Evolutionary conservation across 2,113 vertebrate genomes (phyloP).

Genomic region (Colistium nudipinnis): DNA sequence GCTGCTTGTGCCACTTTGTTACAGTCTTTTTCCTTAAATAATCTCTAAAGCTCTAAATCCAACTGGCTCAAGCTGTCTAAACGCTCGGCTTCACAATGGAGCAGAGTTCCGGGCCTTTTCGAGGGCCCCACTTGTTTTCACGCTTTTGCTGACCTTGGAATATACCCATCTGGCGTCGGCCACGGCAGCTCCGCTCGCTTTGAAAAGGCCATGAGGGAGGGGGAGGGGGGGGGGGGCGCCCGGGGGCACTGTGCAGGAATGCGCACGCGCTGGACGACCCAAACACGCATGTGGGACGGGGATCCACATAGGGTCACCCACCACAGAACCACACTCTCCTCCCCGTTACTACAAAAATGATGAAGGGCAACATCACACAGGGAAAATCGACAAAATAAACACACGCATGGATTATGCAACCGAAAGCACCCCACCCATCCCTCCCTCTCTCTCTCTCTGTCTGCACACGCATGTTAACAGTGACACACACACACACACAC

Average conservation of each 20-base stretch:
- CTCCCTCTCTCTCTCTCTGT: conserved; percentile 35
- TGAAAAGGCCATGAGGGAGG: conserved; percentile 50
- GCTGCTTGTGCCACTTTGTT: conserved; percentile 66
- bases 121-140: conserved; percentile 74
- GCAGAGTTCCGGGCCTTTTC: conserved; percentile 75
- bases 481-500: conserved; percentile 1
- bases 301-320: too few species aligned
- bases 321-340: too few species aligned
- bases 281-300: not conserved
- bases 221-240: too few species aligned
- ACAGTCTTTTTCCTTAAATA: conserved; percentile 73
- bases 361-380: conserved; percentile 1
- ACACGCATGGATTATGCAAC: conserved; percentile 38
- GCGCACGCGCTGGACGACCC: conserved; percentile 26
- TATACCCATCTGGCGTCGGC: conserved; percentile 76
- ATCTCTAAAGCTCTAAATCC: conserved; percentile 79
- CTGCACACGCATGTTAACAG: conserved; percentile 20
- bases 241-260: conserved; percentile 34
- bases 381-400: not conserved
- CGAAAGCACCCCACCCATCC: conserved; percentile 29
- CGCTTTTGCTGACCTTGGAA: conserved; percentile 78
- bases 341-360: not conserved
- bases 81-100: conserved; percentile 65
- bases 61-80: conserved; percentile 70
- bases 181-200: conserved; percentile 48